These are phyloP conservation scores for Pristionchus japonicus DNA, from an alignment of 2,888 invertebrate genomes.

Conservation along the genomic window DNA sequence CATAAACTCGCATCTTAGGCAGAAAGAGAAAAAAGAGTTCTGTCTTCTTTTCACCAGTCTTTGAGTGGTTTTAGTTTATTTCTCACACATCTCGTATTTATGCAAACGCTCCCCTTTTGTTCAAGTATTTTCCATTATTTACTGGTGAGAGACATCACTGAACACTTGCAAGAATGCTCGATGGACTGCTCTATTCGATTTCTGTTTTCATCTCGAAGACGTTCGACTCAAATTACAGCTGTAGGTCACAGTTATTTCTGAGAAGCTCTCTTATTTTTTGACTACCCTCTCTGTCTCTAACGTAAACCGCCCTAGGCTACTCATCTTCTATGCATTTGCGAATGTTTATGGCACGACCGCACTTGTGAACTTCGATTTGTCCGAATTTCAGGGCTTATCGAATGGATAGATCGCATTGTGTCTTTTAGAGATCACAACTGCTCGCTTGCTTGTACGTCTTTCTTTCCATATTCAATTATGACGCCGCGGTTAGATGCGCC, in stretches of 20 bases:
- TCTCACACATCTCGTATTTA: background rate
- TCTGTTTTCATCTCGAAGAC: background rate
- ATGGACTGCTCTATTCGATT: background rate
- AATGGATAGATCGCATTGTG: background rate
- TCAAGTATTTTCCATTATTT: background rate
- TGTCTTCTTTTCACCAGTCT: background rate
- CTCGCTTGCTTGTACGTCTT: background rate
- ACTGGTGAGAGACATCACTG: background rate
- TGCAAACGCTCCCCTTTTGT: background rate
- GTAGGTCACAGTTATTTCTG: slow-evolving; percentile 6
- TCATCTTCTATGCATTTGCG: background rate
- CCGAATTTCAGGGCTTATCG: background rate
- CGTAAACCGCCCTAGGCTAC: slow-evolving; percentile 12
- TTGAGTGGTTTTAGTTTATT: slow-evolving; percentile 17
- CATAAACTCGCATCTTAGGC: background rate
- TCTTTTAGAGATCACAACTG: background rate
- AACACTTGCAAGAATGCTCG: background rate
- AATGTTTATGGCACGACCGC: slow-evolving; percentile 4
- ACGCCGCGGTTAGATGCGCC: background rate
- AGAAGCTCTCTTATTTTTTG: background rate
- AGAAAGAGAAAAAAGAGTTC: background rate
- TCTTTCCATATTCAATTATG: background rate
- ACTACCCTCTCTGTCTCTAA: background rate
- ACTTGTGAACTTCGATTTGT: background rate
- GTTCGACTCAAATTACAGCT: background rate